Conservation (phyloP, 1,140 invertebrate species). For the Drosophila carrolli region DNA sequence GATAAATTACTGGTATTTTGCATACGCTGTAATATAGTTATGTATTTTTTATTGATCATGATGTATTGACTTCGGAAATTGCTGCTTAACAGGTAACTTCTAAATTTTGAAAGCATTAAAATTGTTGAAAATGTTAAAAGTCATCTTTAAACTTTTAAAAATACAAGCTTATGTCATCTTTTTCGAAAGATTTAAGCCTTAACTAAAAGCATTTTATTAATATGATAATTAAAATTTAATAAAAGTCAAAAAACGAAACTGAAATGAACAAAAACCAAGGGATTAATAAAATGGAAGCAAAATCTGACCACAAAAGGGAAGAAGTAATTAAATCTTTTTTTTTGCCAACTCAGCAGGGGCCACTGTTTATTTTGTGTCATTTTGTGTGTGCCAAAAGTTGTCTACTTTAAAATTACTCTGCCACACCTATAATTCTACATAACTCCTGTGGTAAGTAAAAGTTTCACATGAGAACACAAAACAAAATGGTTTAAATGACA, state of each 20-base stretch:
- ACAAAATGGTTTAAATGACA: conserved; percentile 32
- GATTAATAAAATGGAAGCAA: background rate
- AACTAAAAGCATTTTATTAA: background rate
- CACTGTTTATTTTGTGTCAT: conserved; percentile 20
- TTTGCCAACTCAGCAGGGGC: conserved; percentile 3
- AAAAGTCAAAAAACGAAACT: background rate
- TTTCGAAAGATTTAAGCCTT: too few relatives aligned
- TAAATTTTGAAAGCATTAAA: too few relatives aligned
- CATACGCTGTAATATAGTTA: too few relatives aligned
- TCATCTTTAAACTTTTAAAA: too few relatives aligned
- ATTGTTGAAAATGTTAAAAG: too few relatives aligned
- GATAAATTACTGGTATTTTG: too few relatives aligned
- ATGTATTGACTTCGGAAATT: too few relatives aligned
- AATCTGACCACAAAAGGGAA: background rate
- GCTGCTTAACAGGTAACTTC: too few relatives aligned
- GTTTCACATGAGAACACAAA: conserved; percentile 1
- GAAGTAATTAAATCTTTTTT: background rate
- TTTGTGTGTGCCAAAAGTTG: conserved; percentile 19
- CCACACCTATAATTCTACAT: background rate
- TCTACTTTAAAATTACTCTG: conserved; percentile 4
- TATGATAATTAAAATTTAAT: background rate
- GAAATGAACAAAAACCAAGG: too few relatives aligned
- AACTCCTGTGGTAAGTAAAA: background rate
- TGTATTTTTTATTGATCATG: too few relatives aligned
- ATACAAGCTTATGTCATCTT: too few relatives aligned